phyloP scores from a whole-genome alignment of 1,140 invertebrate genomes.

The Pseudomyrmex cubaensis region DNA sequence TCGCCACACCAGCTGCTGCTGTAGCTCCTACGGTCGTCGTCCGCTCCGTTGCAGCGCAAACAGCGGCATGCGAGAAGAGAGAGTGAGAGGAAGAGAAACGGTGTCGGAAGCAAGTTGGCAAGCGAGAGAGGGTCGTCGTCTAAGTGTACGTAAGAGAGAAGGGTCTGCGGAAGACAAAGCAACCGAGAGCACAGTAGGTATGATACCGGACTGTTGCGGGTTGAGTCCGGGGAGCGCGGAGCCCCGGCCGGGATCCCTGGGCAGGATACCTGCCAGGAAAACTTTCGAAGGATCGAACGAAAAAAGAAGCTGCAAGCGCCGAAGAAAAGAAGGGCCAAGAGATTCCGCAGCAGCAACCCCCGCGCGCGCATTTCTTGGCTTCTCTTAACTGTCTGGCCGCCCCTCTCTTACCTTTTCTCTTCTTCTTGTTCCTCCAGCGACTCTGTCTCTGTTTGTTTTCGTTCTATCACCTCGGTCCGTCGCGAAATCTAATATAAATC shows the following conservation, averaged over 20 bases:
- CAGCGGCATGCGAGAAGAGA: conserved; percentile 16
- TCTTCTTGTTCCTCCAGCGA: conserved; percentile 18
- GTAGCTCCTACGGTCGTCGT: background rate
- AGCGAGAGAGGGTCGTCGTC: background rate
- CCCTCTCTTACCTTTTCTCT: conserved; percentile 41
- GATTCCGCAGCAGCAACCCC: conserved; percentile 60
- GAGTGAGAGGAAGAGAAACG: conserved; percentile 12
- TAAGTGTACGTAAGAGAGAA: conserved; percentile 39
- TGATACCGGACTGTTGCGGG: conserved; percentile 59
- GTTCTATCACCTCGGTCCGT: conserved; percentile 28
- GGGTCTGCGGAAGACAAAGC: conserved; percentile 53
- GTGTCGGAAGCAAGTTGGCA: conserved; percentile 46
- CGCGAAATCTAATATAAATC: conserved; percentile 65
- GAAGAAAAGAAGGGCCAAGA: conserved; percentile 57
- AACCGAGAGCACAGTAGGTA: conserved; percentile 52
- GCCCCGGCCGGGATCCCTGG: conserved; percentile 33
- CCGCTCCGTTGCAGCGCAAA: conserved; percentile 41
- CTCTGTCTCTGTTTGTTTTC: conserved; percentile 26
- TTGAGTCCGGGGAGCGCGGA: conserved; percentile 28
- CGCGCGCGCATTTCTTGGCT: conserved; percentile 15
- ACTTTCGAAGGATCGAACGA: conserved; percentile 61
- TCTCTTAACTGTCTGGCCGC: conserved; percentile 41
- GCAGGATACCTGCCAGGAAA: conserved; percentile 63
- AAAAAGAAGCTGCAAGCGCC: conserved; percentile 57
- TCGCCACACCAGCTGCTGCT: conserved; percentile 49